phyloP scores from a whole-genome alignment of 2,113 vertebrate species.

The Aplodontia rufa region DNA sequence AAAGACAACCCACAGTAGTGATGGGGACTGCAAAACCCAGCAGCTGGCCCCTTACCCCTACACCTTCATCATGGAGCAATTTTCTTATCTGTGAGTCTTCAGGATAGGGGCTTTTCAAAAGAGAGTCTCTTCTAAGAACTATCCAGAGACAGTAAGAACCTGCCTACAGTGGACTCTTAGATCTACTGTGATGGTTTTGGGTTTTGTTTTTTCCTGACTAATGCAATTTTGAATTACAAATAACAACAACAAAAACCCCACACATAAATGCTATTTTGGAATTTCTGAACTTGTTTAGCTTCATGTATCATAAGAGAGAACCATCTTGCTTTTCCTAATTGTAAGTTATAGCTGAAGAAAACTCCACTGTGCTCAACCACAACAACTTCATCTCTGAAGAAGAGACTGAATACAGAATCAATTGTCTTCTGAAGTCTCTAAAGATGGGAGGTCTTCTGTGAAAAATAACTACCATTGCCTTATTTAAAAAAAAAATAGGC shows the following conservation, averaged over 20 bases:
- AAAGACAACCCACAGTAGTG: no score
- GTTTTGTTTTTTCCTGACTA: no score
- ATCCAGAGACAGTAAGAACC: no score
- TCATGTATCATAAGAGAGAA: background rate
- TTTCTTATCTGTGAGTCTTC: no score
- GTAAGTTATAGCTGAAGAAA: slow-evolving; percentile 41
- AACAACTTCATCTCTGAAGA: background rate
- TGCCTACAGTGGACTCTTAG: no score
- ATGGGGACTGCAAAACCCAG: no score
- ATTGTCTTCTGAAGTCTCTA: slow-evolving; percentile 13
- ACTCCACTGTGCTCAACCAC: background rate
- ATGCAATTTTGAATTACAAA: no score
- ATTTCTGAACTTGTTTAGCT: slow-evolving; percentile 41
- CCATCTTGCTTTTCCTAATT: slow-evolving; percentile 13
- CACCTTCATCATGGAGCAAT: no score
- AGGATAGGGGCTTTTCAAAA: no score
- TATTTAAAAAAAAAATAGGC: background rate
- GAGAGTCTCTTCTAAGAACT: no score
- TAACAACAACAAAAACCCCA: background rate
- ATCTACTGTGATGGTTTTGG: no score
- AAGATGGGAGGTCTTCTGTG: background rate
- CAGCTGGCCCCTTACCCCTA: no score
- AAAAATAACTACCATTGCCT: background rate
- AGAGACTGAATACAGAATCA: slow-evolving; percentile 19
- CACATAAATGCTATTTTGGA: background rate